Conservation (phyloP, 2,113 vertebrate genomes). For the Macquaria australasica region DNA sequence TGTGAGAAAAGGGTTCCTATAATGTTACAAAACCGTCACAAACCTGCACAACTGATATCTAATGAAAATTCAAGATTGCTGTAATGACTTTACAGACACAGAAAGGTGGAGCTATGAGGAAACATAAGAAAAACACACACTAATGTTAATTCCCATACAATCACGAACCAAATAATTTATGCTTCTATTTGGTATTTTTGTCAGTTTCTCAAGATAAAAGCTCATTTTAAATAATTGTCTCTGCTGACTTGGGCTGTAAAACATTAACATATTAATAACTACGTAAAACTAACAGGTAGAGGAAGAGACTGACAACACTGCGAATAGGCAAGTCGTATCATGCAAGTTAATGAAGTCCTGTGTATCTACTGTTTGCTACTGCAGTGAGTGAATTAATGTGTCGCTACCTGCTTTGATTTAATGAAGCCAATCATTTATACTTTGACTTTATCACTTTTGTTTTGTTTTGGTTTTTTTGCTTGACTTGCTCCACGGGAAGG, state of each 20-base stretch:
- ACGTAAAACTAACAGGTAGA: constrained; percentile 28
- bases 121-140: not conserved
- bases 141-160: not conserved
- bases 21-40: not conserved
- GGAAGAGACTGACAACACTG: constrained; percentile 37
- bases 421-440: constrained; percentile 36
- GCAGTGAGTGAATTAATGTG: constrained; percentile 38
- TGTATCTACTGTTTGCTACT: constrained; percentile 40
- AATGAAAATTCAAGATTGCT: constrained; percentile 4
- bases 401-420: constrained; percentile 50
- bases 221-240: constrained; percentile 34
- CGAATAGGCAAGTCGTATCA: constrained; percentile 20
- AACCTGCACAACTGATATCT: not conserved
- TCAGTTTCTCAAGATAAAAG: constrained; percentile 24
- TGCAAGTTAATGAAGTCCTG: constrained; percentile 55
- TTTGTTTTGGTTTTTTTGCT: not conserved
- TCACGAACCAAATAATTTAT: constrained; percentile 7
- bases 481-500: not conserved
- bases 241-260: constrained; percentile 32
- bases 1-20: not conserved
- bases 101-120: not conserved
- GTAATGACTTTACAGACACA: not conserved
- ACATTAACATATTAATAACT: constrained; percentile 57
- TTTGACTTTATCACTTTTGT: not conserved
- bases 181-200: constrained; percentile 31